phyloP scores from a whole-genome alignment of 2,797 vertebrate species.

The Ptychadena robeensis region DNA sequence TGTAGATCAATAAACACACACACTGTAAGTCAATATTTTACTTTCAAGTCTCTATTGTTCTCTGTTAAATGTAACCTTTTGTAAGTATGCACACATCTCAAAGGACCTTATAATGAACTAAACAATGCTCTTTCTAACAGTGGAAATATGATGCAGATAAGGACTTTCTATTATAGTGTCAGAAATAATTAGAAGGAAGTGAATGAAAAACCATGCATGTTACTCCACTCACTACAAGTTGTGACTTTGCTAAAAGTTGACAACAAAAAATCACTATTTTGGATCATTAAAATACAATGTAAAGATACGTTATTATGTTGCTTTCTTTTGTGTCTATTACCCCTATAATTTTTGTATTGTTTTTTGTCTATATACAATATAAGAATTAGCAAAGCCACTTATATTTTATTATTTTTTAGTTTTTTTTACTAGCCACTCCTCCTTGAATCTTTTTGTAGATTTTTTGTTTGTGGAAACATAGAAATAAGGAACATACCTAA shows the following conservation, averaged over 20 bases:
- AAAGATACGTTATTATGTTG: neutral
- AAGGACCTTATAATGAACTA: conserved; percentile 56
- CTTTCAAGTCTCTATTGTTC: conserved; percentile 63
- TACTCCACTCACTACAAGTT: neutral
- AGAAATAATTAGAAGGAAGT: conserved; percentile 1
- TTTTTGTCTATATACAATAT: too few species aligned
- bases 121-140: conserved; percentile 57
- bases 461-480: too few species aligned
- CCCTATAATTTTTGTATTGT: neutral
- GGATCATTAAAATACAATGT: neutral
- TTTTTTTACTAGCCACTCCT: too few species aligned
- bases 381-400: too few species aligned
- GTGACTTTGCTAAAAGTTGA: neutral
- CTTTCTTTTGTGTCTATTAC: neutral
- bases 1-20: conserved; percentile 78
- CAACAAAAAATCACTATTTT: neutral
- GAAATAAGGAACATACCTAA: too few species aligned
- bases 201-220: neutral
- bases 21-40: conserved; percentile 65
- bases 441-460: too few species aligned
- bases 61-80: conserved; percentile 63
- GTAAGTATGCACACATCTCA: conserved; percentile 59
- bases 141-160: conserved; percentile 38
- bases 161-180: neutral
- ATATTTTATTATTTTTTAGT: too few species aligned